phyloP scores from a whole-genome alignment of 1,140 invertebrate genomes.

The Leucophenga varia region DNA sequence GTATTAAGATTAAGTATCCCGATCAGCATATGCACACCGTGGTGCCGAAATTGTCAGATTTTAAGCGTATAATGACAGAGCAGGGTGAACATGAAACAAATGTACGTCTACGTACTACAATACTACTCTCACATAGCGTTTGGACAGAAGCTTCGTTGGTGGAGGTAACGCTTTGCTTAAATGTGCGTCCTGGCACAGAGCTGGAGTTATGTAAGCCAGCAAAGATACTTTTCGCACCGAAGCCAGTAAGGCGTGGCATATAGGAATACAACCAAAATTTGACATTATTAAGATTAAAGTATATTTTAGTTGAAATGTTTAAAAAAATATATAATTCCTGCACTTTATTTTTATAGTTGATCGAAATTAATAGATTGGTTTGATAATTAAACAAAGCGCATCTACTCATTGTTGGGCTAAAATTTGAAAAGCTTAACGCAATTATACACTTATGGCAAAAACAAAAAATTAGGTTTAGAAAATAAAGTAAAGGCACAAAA shows the following conservation, averaged over 20 bases:
- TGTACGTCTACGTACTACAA: constrained; percentile 79
- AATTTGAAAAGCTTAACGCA: too few relatives aligned
- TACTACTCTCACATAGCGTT: constrained; percentile 85
- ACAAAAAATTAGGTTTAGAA: too few relatives aligned
- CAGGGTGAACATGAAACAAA: constrained; percentile 59
- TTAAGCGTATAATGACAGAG: constrained; percentile 60
- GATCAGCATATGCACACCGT: constrained; percentile 85
- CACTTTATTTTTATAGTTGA: too few relatives aligned
- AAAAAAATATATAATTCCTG: too few relatives aligned
- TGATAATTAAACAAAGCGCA: too few relatives aligned
- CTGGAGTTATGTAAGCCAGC: constrained; percentile 88
- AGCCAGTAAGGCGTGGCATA: constrained; percentile 82
- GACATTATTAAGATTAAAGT: too few relatives aligned
- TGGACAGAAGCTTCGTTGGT: constrained; percentile 88
- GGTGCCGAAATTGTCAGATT: constrained; percentile 71
- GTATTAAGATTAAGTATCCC: constrained; percentile 87
- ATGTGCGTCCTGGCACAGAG: constrained; percentile 65
- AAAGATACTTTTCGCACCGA: constrained; percentile 84
- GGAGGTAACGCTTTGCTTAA: constrained; percentile 80
- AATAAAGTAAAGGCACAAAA: too few relatives aligned
- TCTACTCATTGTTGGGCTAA: too few relatives aligned
- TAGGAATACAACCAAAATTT: too few relatives aligned
- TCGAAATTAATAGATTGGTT: too few relatives aligned
- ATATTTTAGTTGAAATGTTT: too few relatives aligned
- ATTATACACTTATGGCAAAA: too few relatives aligned